phyloP scores from a whole-genome alignment of 2,113 vertebrate species.

The Nasalis larvatus region DNA sequence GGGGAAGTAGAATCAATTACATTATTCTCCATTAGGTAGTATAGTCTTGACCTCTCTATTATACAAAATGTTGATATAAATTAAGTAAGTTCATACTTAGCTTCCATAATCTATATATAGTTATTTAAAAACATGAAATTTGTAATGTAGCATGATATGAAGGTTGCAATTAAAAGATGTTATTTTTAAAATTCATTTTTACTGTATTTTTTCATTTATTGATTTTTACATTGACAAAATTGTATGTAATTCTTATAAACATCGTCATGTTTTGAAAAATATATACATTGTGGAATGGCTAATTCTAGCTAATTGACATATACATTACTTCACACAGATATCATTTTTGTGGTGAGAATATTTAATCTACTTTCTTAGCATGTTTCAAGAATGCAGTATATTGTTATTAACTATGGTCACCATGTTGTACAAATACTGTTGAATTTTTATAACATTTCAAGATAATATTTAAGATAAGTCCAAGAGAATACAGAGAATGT shows the following conservation, averaged over 20 bases:
- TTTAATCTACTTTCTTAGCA: neutral
- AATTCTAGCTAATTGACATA: neutral
- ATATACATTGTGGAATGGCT: neutral
- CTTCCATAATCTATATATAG: neutral
- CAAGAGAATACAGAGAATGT: neutral
- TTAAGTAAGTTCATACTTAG: constrained; percentile 31
- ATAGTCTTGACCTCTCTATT: neutral
- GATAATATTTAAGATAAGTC: neutral
- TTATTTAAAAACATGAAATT: neutral
- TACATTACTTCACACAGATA: neutral
- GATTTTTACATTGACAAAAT: neutral
- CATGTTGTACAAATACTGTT: neutral
- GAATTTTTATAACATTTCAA: neutral
- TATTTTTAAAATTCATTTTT: too few relatives aligned
- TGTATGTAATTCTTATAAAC: neutral
- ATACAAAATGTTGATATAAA: neutral
- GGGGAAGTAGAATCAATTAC: neutral
- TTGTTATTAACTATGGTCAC: neutral
- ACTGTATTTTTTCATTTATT: neutral
- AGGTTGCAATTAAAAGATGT: neutral
- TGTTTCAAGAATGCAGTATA: neutral
- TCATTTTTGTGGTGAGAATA: neutral
- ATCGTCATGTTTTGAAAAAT: neutral
- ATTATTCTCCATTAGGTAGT: neutral
- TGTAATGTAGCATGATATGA: neutral